Evolutionary conservation across 2,797 vertebrate genomes (phyloP).

Genomic region (Sparus aurata): DNA sequence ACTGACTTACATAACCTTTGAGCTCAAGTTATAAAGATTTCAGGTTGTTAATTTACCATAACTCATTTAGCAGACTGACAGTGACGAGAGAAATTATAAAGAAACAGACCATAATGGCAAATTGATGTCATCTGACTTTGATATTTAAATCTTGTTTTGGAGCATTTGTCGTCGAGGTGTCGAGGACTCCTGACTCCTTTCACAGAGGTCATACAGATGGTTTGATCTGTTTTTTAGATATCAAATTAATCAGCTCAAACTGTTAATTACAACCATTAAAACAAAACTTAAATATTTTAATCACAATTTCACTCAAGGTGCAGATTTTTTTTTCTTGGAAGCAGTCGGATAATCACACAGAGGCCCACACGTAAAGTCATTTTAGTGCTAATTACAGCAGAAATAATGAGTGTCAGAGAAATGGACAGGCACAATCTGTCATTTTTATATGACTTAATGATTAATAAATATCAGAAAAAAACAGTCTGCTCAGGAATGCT

Average conservation of each 20-base stretch:
- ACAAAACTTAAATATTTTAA: not conserved
- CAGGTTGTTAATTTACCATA: no score
- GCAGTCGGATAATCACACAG: constrained; percentile 21
- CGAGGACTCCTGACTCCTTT: not conserved
- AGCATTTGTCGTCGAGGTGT: not conserved
- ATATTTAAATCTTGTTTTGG: not conserved
- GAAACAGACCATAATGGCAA: not conserved
- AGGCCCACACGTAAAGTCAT: not conserved
- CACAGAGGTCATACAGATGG: not conserved
- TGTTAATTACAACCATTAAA: constrained; percentile 10
- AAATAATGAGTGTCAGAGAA: constrained; percentile 4
- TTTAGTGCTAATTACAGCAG: constrained; percentile 25
- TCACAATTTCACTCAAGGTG: not conserved
- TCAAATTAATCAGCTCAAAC: constrained; percentile 6
- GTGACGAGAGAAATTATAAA: not conserved
- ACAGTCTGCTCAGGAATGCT: not conserved
- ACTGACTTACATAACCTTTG: no score
- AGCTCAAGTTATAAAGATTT: no score
- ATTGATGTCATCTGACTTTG: not conserved
- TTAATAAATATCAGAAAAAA: constrained; percentile 16
- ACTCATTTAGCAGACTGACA: not conserved
- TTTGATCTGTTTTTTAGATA: not conserved
- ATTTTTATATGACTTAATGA: constrained; percentile 10
- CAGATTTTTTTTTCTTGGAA: constrained; percentile 13
- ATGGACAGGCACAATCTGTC: constrained; percentile 16